These are phyloP conservation scores for Eulemur macaco DNA, from an alignment of 2,113 vertebrate genomes.

Conservation along the genomic window DNA sequence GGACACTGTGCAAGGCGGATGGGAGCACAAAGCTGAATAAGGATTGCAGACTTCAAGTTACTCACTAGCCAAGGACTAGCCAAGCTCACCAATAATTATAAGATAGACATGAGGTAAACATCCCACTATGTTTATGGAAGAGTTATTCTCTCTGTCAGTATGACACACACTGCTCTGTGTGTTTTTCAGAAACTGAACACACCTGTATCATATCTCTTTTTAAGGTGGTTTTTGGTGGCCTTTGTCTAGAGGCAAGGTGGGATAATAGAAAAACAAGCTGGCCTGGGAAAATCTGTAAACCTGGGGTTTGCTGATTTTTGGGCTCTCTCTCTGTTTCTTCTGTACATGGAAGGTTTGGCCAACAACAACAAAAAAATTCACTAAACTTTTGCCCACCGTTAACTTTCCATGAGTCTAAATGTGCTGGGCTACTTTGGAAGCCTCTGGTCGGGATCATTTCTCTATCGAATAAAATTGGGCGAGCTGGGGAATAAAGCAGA, in stretches of 20 bases:
- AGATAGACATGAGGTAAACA: not conserved
- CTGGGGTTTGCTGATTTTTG: not conserved
- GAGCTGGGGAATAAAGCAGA: not conserved
- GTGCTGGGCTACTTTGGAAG: not conserved
- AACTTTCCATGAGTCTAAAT: not conserved
- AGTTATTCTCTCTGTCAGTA: not conserved
- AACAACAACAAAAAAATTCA: not conserved
- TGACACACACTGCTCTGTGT: not conserved
- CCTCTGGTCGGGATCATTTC: not conserved
- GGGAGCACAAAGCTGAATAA: not conserved
- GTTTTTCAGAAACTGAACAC: not conserved
- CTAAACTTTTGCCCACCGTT: not conserved
- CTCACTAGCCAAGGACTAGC: not conserved
- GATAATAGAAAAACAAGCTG: slow-evolving; percentile 12
- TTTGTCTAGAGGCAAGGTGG: not conserved
- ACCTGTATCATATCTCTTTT: not conserved
- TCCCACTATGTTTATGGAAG: not conserved
- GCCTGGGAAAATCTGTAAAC: not conserved
- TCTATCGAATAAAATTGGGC: not conserved
- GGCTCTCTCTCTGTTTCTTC: not conserved
- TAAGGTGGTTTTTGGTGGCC: not conserved
- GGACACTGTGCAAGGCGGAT: not conserved
- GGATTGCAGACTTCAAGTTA: not conserved
- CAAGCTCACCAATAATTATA: not conserved
- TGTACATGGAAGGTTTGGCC: not conserved